A percentile compares a stretch with the other conserved stretches of the same genome.
Evolutionary conservation across 2,888 invertebrate species (phyloP).

Genomic region (Aphrophora alni): DNA sequence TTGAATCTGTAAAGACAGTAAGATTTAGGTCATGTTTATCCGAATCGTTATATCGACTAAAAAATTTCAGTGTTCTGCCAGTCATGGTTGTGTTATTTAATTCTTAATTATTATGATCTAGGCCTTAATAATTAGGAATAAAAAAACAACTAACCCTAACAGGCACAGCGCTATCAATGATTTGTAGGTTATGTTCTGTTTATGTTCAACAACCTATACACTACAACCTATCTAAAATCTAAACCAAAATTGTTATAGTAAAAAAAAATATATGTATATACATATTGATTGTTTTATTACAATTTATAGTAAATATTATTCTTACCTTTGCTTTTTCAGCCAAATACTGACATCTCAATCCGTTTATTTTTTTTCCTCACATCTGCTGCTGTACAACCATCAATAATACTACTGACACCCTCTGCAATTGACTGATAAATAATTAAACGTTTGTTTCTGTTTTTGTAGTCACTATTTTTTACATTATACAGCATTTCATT

Average conservation of each 20-base stretch:
- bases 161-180: constrained; percentile 8
- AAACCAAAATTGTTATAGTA: not conserved
- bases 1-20: constrained; percentile 14
- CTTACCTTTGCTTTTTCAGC: constrained; percentile 7
- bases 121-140: not conserved
- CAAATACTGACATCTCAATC: constrained; percentile 2
- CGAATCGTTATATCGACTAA: not conserved
- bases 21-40: not conserved
- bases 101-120: constrained; percentile 11
- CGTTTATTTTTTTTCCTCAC: constrained; percentile 6
- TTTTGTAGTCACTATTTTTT: constrained; percentile 2
- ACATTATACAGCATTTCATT: constrained; percentile 6
- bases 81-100: constrained; percentile 11
- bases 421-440: constrained; percentile 9
- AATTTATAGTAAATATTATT: not conserved
- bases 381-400: constrained; percentile 13
- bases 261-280: not conserved
- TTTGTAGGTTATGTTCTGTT: constrained; percentile 5
- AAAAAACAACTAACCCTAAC: constrained; percentile 10
- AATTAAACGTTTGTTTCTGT: constrained; percentile 11
- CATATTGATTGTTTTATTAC: not conserved
- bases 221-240: not conserved
- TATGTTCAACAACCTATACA: not conserved
- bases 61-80: constrained; percentile 6
- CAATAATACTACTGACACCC: not conserved